phyloP scores from a whole-genome alignment of 2,888 invertebrate species.

The Bembecia ichneumoniformis region DNA sequence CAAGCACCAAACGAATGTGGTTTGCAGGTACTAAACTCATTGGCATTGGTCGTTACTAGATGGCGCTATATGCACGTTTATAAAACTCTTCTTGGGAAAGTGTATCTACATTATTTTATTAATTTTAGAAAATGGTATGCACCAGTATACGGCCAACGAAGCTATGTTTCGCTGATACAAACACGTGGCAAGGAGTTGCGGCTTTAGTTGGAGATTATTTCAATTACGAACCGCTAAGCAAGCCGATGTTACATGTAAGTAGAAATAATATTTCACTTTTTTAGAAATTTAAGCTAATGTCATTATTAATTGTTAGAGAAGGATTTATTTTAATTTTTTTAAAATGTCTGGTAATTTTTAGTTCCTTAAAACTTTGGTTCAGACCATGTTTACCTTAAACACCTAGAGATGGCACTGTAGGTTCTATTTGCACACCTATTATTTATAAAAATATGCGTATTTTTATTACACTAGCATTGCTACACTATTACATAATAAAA shows the following conservation, averaged over 20 bases:
- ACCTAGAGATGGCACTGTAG: too few species aligned
- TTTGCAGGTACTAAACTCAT: constrained; percentile 73
- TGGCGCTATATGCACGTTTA: constrained; percentile 13
- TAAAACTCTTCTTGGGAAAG: neutral
- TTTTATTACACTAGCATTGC: too few species aligned
- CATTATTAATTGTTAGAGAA: neutral
- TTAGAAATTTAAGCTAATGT: neutral
- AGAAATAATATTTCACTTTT: constrained; percentile 5
- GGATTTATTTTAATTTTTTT: too few species aligned
- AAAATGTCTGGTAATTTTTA: too few species aligned
- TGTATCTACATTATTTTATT: neutral
- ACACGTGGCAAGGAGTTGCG: constrained; percentile 80
- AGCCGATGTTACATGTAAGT: constrained; percentile 80
- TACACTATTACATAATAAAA: too few species aligned
- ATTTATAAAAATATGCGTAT: too few species aligned
- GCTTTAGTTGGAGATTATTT: constrained; percentile 85
- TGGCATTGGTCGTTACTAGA: constrained; percentile 11
- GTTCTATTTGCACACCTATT: too few species aligned
- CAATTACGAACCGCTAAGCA: constrained; percentile 78
- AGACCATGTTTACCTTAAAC: too few species aligned
- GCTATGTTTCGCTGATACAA: constrained; percentile 78
- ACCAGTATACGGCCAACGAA: constrained; percentile 85
- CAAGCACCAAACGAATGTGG: constrained; percentile 84
- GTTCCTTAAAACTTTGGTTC: too few species aligned
- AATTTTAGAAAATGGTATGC: constrained; percentile 87